Base-by-base conservation (phyloP, 2,113 vertebrate species). In the Pelmatolapia mariae region DNA sequence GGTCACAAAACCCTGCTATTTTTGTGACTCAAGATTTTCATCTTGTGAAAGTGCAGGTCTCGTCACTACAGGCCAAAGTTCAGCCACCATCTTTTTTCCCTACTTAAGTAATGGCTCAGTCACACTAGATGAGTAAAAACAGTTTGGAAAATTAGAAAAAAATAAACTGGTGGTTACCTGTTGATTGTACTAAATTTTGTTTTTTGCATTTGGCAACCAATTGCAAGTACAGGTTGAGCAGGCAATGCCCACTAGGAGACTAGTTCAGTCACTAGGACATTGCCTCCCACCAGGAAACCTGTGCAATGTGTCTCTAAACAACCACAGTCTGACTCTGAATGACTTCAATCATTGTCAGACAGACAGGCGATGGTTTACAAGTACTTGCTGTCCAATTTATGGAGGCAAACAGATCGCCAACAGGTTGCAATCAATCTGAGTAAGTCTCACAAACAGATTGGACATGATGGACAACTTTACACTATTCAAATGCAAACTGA, bases 121-220 rank as follows among this genome's bases (percentile, higher is more conserved):
- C 36, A 0, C 12, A 71, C 38, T 71, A 16, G 2, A 33, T 4
- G n/a, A 15, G 8, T 43, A 43, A 71, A 43, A 43, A 71, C n/a
- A 0, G 19, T 12, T 22, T 1, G 2, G 33, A n/a, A 22, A 68
- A 12, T n/a, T 5, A n/a, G 61, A 22, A 7, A 5, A 0, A 4
- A 31, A 59, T 3, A 53, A 33, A 22, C 0, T 1, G 24, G 13
- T 18, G 26, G 56, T 29, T 15, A 26, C 1, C 54, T 26, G 12
- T 4, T 57, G 11, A 1, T 59, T 59, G 56, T 29, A 59, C 13
- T 59, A 29, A 31, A 1, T 31, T 18, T 5, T 6, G 12, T 10
- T 31, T 59, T 59, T 61, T 61, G 26, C 5, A 61, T 61, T 61
- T 61, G 9, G 9, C 3, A 29, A 61, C 15, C 59, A 33, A 61